Conservation (phyloP, 2,888 invertebrate genomes). For the Scaptomyza reducta region DNA sequence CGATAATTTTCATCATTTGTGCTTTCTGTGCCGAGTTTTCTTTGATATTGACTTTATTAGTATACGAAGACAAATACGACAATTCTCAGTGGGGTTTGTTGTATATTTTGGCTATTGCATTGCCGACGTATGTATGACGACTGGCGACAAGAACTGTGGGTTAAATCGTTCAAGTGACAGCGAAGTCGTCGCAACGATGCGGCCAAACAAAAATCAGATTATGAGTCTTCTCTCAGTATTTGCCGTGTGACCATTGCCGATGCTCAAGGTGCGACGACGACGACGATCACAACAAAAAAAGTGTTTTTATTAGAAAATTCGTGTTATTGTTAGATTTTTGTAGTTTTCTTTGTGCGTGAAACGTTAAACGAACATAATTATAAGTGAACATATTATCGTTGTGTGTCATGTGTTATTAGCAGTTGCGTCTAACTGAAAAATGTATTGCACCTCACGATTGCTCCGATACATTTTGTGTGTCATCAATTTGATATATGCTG, state of each 20-base stretch:
- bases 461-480: conserved; percentile 66
- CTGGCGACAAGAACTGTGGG: conserved; percentile 44
- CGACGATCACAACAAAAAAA: conserved; percentile 14
- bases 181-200: conserved; percentile 45
- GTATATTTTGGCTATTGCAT: conserved; percentile 60
- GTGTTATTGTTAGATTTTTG: neutral
- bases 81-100: conserved; percentile 38
- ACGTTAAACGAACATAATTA: conserved; percentile 22
- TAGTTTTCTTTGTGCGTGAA: conserved; percentile 14
- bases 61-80: conserved; percentile 11
- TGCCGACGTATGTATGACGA: conserved; percentile 32
- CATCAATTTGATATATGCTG: conserved; percentile 69
- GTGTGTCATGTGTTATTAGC: conserved; percentile 38
- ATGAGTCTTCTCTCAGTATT: conserved; percentile 60
- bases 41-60: conserved; percentile 55
- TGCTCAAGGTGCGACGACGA: conserved; percentile 62
- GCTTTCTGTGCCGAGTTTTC: conserved; percentile 51
- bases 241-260: conserved; percentile 62
- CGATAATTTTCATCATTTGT: conserved; percentile 58
- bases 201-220: conserved; percentile 69
- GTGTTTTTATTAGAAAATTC: conserved; percentile 7
- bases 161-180: conserved; percentile 64
- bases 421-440: conserved; percentile 37
- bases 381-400: conserved; percentile 15
- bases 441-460: conserved; percentile 70